A percentile compares a stretch with the other conserved stretches of the same genome.
Conservation (phyloP, 2,113 vertebrate genomes). For the Vidua chalybeata region DNA sequence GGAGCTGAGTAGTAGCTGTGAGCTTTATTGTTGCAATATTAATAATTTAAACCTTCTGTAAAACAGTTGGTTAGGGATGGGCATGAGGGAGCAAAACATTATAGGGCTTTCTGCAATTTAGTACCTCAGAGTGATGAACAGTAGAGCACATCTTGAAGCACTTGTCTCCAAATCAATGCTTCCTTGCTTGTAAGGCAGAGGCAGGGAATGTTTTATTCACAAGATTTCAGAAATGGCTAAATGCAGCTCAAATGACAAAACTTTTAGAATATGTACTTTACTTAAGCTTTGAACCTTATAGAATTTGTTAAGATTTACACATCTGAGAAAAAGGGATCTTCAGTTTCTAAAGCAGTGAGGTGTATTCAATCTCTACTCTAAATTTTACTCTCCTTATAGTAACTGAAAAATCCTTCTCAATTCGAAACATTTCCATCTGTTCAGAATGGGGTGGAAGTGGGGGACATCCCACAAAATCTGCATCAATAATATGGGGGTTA, state of each 20-base stretch:
- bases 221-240: background rate
- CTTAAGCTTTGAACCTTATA: background rate
- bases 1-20: background rate
- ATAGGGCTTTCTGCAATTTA: background rate
- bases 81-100: background rate
- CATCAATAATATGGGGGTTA: background rate
- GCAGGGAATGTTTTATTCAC: background rate
- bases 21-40: background rate
- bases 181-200: background rate
- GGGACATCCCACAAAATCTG: background rate
- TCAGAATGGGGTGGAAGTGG: background rate
- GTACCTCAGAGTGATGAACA: background rate
- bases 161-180: background rate
- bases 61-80: background rate
- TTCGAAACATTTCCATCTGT: background rate
- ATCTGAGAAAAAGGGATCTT: background rate
- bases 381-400: background rate
- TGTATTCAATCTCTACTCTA: background rate
- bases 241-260: background rate
- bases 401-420: background rate
- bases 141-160: background rate
- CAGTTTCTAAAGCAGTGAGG: background rate
- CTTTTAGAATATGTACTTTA: background rate
- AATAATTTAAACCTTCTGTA: background rate
- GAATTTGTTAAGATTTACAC: background rate